Base-by-base conservation (phyloP, 2,797 vertebrate genomes). In the Gymnothorax reevesii region DNA sequence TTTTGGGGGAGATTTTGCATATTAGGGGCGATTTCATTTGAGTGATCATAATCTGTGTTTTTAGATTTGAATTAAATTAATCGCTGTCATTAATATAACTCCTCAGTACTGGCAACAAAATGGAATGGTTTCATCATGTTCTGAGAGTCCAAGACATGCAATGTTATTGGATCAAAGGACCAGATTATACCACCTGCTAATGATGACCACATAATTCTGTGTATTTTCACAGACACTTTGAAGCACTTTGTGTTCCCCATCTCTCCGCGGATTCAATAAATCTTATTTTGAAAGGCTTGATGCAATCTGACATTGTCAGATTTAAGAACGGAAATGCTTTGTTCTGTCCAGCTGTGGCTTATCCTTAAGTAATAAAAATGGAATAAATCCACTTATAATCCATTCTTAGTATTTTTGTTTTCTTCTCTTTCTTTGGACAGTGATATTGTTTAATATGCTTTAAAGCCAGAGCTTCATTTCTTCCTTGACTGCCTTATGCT, bases 341-440 rank as follows among this genome's bases (percentile, higher is more conserved):
- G 92, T 94, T 88, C 93, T 93, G 91, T 95, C 94, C 95, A 96
- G 94, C 95, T 94, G 94, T 94, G 94, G 94, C 94, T 95, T 96
- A 95, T 96, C 95, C 94, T 93, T 92, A 94, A 93, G 94, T 95
- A 94, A 96, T 95, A 94, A 92, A 95, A 95, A 94, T 93, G 92
- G 93, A 94, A 95, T 93, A 95, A 95, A 96, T 95, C 93, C 92
- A 90, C 85, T 90, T 87, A 88, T 96, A 96, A 96, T 96, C 95
- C 95, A 90, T 93, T 91, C 90, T 93, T 92, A 89, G 88, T 89
- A 93, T 95, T 94, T 93, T 96, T 86, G 95, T 91, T 92, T 91
- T 64, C 22, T 64, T 73, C 7, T 12, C 92, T 90, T 90, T 57
- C 90, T 77, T 86, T 90, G 42, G 52, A 64, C 71, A 91, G 84